phyloP scores from a whole-genome alignment of 1,140 invertebrate genomes.

The Trialeurodes vaporariorum region DNA sequence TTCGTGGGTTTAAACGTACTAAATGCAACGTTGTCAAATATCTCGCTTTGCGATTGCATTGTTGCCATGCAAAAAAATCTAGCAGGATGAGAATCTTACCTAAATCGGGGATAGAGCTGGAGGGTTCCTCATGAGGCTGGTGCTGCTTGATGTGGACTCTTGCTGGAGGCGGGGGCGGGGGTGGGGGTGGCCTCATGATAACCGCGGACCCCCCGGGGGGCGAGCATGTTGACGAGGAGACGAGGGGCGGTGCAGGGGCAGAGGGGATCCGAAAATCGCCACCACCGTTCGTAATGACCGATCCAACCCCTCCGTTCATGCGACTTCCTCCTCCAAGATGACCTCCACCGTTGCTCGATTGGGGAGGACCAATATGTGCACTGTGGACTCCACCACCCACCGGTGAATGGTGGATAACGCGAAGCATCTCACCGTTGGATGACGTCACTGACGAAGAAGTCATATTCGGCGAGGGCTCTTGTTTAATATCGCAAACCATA shows the following conservation, averaged over 20 bases:
- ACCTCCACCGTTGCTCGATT: neutral
- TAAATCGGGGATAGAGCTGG: slow-evolving; percentile 71
- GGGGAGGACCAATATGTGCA: neutral
- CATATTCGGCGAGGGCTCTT: neutral
- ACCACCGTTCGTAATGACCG: neutral
- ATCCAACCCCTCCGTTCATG: neutral
- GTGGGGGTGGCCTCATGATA: slow-evolving; percentile 16
- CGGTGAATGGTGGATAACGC: neutral
- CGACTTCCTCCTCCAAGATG: no score
- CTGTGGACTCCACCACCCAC: no score
- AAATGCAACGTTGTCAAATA: no score
- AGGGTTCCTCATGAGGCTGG: slow-evolving; percentile 53
- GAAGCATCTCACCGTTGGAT: neutral
- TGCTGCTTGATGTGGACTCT: slow-evolving; percentile 13
- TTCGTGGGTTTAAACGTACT: no score
- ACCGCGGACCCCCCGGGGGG: slow-evolving; percentile 4
- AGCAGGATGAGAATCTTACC: no score
- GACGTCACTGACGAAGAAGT: neutral
- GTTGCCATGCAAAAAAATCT: no score
- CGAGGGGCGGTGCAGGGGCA: neutral
- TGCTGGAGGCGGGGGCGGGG: slow-evolving; percentile 12
- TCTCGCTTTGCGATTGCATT: no score
- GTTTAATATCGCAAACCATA: neutral
- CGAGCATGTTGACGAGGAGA: slow-evolving; percentile 10
- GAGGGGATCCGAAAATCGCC: slow-evolving; percentile 15